Percentiles rank a stretch among this genome's conserved stretches.
These are phyloP conservation scores for Schizotus pectinicornis DNA, from an alignment of 2,888 invertebrate species.

Conservation along the genomic window DNA sequence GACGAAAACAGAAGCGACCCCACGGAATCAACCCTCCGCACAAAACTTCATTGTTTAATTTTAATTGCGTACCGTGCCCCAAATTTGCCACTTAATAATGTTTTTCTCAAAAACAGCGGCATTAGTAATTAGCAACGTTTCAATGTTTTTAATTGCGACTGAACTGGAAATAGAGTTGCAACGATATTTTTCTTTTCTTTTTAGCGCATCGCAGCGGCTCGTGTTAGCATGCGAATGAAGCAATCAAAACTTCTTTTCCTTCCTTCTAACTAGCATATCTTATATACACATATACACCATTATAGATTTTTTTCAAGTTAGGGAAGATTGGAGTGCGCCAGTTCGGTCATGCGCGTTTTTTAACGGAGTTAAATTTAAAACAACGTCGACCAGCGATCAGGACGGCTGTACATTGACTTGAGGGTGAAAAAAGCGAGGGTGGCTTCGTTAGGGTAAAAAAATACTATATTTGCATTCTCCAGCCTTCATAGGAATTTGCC, in stretches of 20 bases:
- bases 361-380: constrained; percentile 43
- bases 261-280: constrained; percentile 60
- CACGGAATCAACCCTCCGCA: constrained; percentile 18
- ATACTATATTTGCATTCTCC: constrained; percentile 59
- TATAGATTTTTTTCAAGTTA: constrained; percentile 60
- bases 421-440: constrained; percentile 60
- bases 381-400: constrained; percentile 39
- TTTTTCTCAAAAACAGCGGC: too few relatives aligned
- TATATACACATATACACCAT: constrained; percentile 60
- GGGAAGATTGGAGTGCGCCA: constrained; percentile 55
- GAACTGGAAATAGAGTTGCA: constrained; percentile 2
- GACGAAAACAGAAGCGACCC: constrained; percentile 34
- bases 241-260: constrained; percentile 59
- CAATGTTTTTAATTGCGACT: too few relatives aligned
- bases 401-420: constrained; percentile 54
- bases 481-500: constrained; percentile 52
- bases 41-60: not conserved
- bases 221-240: constrained; percentile 44
- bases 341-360: constrained; percentile 44
- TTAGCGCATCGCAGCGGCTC: not conserved
- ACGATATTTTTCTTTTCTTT: constrained; percentile 9
- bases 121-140: too few relatives aligned
- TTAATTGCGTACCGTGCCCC: too few relatives aligned
- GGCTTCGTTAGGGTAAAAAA: constrained; percentile 60
- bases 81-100: too few relatives aligned